Percentiles rank a stretch among this genome's conserved stretches.
Conservation (phyloP, 2,888 invertebrate species). For the Cybosia mesomella region DNA sequence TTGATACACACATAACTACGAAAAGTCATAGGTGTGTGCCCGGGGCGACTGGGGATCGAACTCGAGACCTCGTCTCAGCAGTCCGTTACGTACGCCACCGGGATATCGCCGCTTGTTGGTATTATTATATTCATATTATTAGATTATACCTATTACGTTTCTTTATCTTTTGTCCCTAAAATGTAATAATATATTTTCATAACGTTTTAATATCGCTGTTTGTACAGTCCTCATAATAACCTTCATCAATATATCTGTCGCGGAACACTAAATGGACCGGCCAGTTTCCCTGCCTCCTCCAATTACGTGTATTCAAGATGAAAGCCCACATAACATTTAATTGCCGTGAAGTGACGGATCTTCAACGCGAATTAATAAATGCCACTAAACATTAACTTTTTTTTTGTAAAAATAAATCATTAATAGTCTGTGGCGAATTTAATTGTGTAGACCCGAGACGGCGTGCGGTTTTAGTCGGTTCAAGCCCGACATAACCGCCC, state of each 20-base stretch:
- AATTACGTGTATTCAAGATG: slow-evolving; percentile 58
- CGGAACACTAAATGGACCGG: slow-evolving; percentile 49
- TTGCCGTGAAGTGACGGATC: slow-evolving; percentile 36
- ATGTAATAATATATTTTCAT: neutral
- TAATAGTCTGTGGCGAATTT: slow-evolving; percentile 19
- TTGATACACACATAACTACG: too few relatives aligned
- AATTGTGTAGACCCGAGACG: slow-evolving; percentile 11
- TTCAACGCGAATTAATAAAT: slow-evolving; percentile 20
- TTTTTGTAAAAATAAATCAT: slow-evolving; percentile 3
- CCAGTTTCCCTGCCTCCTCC: slow-evolving; percentile 51
- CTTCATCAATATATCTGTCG: slow-evolving; percentile 46
- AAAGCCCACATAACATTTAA: slow-evolving; percentile 52
- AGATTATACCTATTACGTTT: too few relatives aligned
- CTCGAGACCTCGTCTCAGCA: too few relatives aligned
- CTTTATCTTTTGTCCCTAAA: too few relatives aligned
- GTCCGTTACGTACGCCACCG: too few relatives aligned
- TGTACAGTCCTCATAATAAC: slow-evolving; percentile 34
- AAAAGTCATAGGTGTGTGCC: too few relatives aligned
- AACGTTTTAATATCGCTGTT: slow-evolving; percentile 20
- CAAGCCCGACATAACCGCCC: too few relatives aligned
- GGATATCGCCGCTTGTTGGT: too few relatives aligned
- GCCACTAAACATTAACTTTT: slow-evolving; percentile 17
- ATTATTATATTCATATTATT: too few relatives aligned
- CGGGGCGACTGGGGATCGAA: too few relatives aligned
- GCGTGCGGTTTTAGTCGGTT: too few relatives aligned